Evolutionary conservation across 2,113 vertebrate species (phyloP), one percentile per base, ranked within the genome.

Genomic region (Indicator maculatus): DNA sequence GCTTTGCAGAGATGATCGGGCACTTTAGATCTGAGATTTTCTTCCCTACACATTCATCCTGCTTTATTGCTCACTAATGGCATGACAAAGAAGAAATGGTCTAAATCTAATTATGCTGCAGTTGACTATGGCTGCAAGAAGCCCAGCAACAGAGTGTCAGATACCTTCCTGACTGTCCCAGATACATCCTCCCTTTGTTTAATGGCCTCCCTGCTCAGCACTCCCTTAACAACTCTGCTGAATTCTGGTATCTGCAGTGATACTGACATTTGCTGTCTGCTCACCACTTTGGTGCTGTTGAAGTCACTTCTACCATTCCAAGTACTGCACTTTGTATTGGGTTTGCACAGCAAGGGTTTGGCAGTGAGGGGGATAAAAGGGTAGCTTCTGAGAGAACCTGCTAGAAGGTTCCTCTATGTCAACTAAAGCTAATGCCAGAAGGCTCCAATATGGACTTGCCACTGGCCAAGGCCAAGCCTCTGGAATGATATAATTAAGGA

Each of bases 61-160:
- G 71, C 36, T 85, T 93, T 94, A 94, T 93, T 95, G 69, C 72
- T 94, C 60, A 85, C 72, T 96, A 93, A 95, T 93, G 82, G 89
- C 88, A 95, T 0, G 9, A 83, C 64, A 80, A 21, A 76, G 80
- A 60, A 91, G 79, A 89, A 94, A 96, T 70, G 78, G 52, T 58
- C 75, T 93, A 95, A 96, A 96, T 93, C 78, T 80, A 95, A 95
- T 93, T 82, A 88, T 8, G 64, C 31, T 71, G 67, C 87, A 47
- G 80, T 64, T 86, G 83, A 81, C 53, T 66, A 41, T 12, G 18
- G 17, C 64, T 88, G 67, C 44, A 88, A 89, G 77, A 83, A 26
- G 2, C 0, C 4, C 41, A 41, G 59, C 81, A 77, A 9, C 39
- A 10, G 52, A 76, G 36, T 55, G 69, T 77, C 64, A 58, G 76